These are phyloP conservation scores for Parascotia fuliginaria DNA, from an alignment of 2,888 invertebrate species.

Conservation along the genomic window DNA sequence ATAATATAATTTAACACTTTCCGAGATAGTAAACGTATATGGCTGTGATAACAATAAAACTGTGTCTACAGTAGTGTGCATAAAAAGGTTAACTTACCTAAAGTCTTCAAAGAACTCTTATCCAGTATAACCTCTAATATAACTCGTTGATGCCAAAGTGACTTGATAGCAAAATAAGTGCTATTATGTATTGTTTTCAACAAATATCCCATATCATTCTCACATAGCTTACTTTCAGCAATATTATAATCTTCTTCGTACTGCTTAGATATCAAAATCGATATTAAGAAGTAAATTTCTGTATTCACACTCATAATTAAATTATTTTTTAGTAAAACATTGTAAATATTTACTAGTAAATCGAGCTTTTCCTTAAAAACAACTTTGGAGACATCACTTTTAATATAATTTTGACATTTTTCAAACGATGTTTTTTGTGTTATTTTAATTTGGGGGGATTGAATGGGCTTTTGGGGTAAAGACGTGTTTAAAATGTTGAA, in stretches of 20 bases:
- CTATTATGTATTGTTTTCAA: conserved; percentile 88
- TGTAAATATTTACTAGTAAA: conserved; percentile 85
- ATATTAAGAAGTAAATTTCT: conserved; percentile 89
- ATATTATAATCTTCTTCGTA: conserved; percentile 60
- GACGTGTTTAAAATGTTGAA: conserved; percentile 72
- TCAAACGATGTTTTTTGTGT: conserved; percentile 60
- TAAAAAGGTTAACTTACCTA: conserved; percentile 41
- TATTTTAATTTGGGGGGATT: conserved; percentile 66
- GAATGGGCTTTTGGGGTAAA: conserved; percentile 52
- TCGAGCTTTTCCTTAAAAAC: conserved; percentile 82
- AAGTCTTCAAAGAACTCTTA: conserved; percentile 86
- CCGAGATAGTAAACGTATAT: too few relatives aligned
- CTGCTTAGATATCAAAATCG: conserved; percentile 86
- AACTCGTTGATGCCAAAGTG: conserved; percentile 86
- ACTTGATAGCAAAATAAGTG: conserved; percentile 90
- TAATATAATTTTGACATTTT: conserved; percentile 58
- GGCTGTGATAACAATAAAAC: too few relatives aligned
- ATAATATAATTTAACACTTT: too few relatives aligned
- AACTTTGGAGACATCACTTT: conserved; percentile 75
- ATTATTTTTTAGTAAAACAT: conserved; percentile 85
- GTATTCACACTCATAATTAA: conserved; percentile 88
- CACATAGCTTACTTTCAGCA: conserved; percentile 52
- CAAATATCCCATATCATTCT: conserved; percentile 58
- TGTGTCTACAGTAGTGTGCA: too few relatives aligned
- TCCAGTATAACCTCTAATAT: conserved; percentile 86